Evolutionary conservation across 2,888 invertebrate species (phyloP).

Genomic region (Caenorhabditis sp.): DNA sequence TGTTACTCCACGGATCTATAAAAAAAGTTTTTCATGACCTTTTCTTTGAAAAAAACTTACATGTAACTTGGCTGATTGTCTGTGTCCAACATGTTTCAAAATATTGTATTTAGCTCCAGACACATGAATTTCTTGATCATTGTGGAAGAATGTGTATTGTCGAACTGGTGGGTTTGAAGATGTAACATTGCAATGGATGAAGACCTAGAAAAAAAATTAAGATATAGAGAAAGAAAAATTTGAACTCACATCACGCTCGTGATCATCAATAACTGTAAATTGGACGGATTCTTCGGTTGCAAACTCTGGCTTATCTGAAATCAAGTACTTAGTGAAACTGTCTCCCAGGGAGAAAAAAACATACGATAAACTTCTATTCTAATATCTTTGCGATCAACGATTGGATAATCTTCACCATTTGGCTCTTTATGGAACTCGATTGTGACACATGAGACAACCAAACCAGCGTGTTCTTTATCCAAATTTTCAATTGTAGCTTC

Average conservation of each 20-base stretch:
- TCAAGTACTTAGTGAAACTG: background rate
- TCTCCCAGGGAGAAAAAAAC: slow-evolving; percentile 23
- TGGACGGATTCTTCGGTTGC: slow-evolving; percentile 44
- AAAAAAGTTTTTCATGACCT: slow-evolving; percentile 3
- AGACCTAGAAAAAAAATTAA: background rate
- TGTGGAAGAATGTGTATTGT: slow-evolving; percentile 59
- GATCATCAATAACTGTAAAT: slow-evolving; percentile 52
- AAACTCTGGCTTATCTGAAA: slow-evolving; percentile 59
- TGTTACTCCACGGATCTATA: slow-evolving; percentile 58
- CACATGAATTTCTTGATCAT: slow-evolving; percentile 45
- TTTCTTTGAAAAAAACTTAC: slow-evolving; percentile 16
- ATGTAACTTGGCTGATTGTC: slow-evolving; percentile 51
- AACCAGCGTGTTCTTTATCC: slow-evolving; percentile 50
- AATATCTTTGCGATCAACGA: slow-evolving; percentile 54
- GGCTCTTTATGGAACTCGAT: slow-evolving; percentile 40
- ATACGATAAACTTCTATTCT: slow-evolving; percentile 59
- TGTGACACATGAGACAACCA: slow-evolving; percentile 43
- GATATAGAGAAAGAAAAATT: background rate
- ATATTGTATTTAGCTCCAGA: slow-evolving; percentile 45
- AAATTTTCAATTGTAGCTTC: slow-evolving; percentile 59
- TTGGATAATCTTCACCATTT: slow-evolving; percentile 37
- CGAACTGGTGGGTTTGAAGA: slow-evolving; percentile 55
- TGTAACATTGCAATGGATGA: slow-evolving; percentile 61
- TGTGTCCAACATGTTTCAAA: slow-evolving; percentile 41
- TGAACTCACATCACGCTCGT: slow-evolving; percentile 19